A percentile compares a stretch with the other conserved stretches of the same genome.
These are phyloP conservation scores for Oryzias dopingdopingensis DNA, from an alignment of 2,797 vertebrate genomes.

Conservation along the genomic window DNA sequence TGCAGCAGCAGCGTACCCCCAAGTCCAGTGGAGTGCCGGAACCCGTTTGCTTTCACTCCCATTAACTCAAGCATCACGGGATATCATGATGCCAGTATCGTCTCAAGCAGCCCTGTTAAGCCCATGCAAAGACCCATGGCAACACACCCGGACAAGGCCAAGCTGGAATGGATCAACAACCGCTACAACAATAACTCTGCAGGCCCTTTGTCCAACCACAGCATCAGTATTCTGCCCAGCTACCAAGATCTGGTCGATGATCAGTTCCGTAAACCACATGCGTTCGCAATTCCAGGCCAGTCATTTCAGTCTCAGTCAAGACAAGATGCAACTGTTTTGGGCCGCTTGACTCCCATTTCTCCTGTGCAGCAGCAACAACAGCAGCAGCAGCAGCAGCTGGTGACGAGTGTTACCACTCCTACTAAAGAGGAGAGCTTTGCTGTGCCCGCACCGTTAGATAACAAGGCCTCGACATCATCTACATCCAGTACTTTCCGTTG, in stretches of 20 bases:
- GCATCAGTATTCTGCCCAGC: constrained; percentile 88
- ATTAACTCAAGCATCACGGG: constrained; percentile 93
- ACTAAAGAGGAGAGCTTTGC: constrained; percentile 96
- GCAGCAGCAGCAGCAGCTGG: constrained; percentile 43
- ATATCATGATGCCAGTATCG: constrained; percentile 92
- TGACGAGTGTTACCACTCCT: constrained; percentile 66
- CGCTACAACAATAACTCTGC: constrained; percentile 86
- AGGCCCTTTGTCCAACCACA: constrained; percentile 84
- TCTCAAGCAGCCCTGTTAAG: constrained; percentile 96
- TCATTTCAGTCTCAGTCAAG: constrained; percentile 88
- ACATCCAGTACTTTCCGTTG: constrained; percentile 87
- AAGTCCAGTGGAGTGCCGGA: constrained; percentile 96
- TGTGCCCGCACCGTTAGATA: constrained; percentile 94
- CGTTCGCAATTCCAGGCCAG: constrained; percentile 95
- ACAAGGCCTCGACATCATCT: constrained; percentile 82
- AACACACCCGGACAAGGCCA: constrained; percentile 97
- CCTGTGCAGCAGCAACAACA: constrained; percentile 81
- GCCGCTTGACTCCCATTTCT: constrained; percentile 89
- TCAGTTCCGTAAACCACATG: constrained; percentile 96
- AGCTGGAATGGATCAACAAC: constrained; percentile 97
- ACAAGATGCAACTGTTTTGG: constrained; percentile 86
- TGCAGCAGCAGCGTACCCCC: constrained; percentile 98
- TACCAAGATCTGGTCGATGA: constrained; percentile 97
- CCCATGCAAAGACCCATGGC: constrained; percentile 99
- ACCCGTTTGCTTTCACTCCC: constrained; percentile 96